Percentiles rank a stretch among this genome's conserved stretches.
Conservation (phyloP, 1,140 invertebrate species). For the Anastrepha ludens region DNA sequence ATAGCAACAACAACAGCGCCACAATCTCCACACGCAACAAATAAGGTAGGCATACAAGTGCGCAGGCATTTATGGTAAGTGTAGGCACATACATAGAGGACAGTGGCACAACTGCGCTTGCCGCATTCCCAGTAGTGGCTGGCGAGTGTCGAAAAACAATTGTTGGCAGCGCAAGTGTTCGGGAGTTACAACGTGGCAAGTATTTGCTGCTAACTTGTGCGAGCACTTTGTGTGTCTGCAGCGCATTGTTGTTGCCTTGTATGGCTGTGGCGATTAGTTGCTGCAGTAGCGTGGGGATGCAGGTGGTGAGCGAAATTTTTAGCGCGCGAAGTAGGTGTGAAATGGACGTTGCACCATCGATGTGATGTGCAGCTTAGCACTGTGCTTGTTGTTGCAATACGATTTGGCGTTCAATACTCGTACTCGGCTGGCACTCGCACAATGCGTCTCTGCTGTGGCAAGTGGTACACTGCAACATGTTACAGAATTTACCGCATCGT, state of each 20-base stretch:
- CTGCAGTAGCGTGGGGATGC: not conserved
- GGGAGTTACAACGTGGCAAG: not conserved
- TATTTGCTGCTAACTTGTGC: conserved; percentile 12
- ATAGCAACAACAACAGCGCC: not conserved
- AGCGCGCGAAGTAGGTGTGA: conserved; percentile 53
- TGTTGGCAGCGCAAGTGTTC: conserved; percentile 2
- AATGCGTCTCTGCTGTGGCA: not conserved
- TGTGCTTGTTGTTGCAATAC: not conserved
- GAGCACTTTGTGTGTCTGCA: conserved; percentile 51
- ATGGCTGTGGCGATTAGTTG: conserved; percentile 2
- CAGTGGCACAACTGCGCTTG: not conserved
- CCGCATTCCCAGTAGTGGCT: conserved; percentile 26
- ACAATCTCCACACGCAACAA: not conserved
- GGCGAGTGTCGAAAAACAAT: conserved; percentile 46
- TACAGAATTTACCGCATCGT: conserved; percentile 50
- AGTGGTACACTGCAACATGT: conserved; percentile 15
- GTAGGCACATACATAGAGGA: not conserved
- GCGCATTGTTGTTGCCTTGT: conserved; percentile 13
- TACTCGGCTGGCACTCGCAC: not conserved
- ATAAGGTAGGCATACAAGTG: not conserved
- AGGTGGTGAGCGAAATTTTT: not conserved
- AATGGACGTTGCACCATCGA: not conserved
- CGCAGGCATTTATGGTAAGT: not conserved
- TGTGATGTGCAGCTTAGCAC: not conserved
- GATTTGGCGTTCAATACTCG: not conserved